These are phyloP conservation scores for Dexiosoma caninum DNA, from an alignment of 2,888 invertebrate genomes.

Conservation along the genomic window DNA sequence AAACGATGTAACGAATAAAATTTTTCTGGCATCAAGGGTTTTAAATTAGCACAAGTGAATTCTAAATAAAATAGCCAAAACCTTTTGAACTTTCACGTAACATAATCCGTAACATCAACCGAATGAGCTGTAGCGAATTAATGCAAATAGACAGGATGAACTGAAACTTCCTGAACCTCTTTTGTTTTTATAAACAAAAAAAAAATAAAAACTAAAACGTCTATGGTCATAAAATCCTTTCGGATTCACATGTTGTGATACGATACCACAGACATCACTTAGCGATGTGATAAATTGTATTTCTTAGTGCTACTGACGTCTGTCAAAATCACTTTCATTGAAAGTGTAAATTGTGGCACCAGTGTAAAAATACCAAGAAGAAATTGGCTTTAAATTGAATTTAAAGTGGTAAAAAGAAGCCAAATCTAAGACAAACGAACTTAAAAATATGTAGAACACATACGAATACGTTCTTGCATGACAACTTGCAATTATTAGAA, in stretches of 20 bases:
- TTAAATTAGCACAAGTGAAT: slow-evolving; percentile 1
- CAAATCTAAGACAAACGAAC: not conserved
- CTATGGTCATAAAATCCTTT: slow-evolving; percentile 53
- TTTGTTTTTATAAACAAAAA: not conserved
- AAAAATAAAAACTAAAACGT: not conserved
- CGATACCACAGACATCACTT: slow-evolving; percentile 25
- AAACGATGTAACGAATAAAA: not conserved
- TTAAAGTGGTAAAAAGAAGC: slow-evolving; percentile 3
- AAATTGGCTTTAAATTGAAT: slow-evolving; percentile 27
- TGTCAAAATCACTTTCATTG: slow-evolving; percentile 39
- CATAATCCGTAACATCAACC: too few relatives aligned
- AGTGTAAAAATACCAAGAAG: not conserved
- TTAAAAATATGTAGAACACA: slow-evolving; percentile 50
- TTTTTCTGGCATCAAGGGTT: slow-evolving; percentile 21
- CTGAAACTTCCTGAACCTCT: too few relatives aligned
- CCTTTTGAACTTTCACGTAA: too few relatives aligned
- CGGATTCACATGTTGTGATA: slow-evolving; percentile 33
- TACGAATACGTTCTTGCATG: slow-evolving; percentile 49
- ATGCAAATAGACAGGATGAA: too few relatives aligned
- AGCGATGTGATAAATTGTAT: slow-evolving; percentile 58
- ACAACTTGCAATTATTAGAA: slow-evolving; percentile 41
- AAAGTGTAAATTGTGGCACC: slow-evolving; percentile 32
- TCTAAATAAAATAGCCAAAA: too few relatives aligned
- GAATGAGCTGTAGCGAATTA: too few relatives aligned
- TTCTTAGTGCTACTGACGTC: slow-evolving; percentile 49